A percentile compares a stretch with the other conserved stretches of the same genome.
These are phyloP conservation scores for Hemiscyllium ocellatum DNA, from an alignment of 2,113 vertebrate genomes.

Conservation along the genomic window DNA sequence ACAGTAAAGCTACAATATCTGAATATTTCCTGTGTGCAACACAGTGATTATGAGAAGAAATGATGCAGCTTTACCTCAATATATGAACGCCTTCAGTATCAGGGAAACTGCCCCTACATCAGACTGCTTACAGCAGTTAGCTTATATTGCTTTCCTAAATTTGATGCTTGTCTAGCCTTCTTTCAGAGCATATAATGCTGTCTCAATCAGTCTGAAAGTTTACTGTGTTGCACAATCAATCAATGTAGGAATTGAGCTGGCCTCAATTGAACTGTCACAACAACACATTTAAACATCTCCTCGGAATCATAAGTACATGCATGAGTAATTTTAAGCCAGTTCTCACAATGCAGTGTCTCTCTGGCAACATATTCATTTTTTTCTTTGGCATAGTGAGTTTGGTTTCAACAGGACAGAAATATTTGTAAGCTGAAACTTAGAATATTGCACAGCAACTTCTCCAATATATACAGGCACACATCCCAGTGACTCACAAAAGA, in stretches of 20 bases:
- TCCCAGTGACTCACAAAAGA: not conserved
- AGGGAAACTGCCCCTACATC: not conserved
- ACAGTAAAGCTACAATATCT: not conserved
- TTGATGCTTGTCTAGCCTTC: not conserved
- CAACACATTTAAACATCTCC: not conserved
- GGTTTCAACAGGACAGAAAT: conserved; percentile 7
- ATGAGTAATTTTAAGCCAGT: not conserved
- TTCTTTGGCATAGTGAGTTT: not conserved
- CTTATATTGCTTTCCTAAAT: not conserved
- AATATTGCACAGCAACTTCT: not conserved
- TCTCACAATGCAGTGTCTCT: not conserved
- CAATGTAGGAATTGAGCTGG: not conserved
- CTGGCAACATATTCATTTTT: not conserved
- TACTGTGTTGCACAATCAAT: not conserved
- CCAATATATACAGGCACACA: not conserved
- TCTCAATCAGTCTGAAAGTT: not conserved
- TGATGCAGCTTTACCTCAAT: not conserved
- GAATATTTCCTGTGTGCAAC: not conserved
- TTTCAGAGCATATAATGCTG: not conserved
- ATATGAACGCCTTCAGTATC: not conserved
- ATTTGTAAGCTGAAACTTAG: not conserved
- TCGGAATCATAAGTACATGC: not conserved
- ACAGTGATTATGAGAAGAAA: not conserved
- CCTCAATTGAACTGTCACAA: not conserved
- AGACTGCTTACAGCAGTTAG: not conserved